A percentile compares a stretch with the other conserved stretches of the same genome.
Evolutionary conservation across 1,140 invertebrate genomes (phyloP).

Genomic region (Sycobia sp.): DNA sequence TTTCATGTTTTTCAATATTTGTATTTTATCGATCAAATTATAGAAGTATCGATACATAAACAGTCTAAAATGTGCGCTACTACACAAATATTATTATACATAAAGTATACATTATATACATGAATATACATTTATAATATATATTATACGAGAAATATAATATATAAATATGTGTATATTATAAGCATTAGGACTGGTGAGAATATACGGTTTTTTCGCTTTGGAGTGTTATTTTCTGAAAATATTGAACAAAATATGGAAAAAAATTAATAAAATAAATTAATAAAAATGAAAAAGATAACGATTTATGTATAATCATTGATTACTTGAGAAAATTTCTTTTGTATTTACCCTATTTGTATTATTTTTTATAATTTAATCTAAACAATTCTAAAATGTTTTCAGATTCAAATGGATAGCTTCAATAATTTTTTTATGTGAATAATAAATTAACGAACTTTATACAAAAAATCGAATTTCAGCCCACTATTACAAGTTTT

Average conservation of each 20-base stretch:
- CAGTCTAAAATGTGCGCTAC: constrained; percentile 63
- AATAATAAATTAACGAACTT: not conserved
- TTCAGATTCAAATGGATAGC: not conserved
- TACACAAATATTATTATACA: constrained; percentile 61
- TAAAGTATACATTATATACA: constrained; percentile 60
- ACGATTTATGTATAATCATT: constrained; percentile 18
- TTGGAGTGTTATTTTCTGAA: constrained; percentile 66
- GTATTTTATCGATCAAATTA: constrained; percentile 63
- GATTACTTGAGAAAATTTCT: not conserved
- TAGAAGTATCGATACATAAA: constrained; percentile 61
- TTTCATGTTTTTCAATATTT: constrained; percentile 64
- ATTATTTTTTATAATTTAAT: not conserved
- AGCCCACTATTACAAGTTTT: too few relatives aligned
- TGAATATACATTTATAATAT: constrained; percentile 60
- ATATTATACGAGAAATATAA: constrained; percentile 52
- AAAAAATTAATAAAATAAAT: constrained; percentile 63
- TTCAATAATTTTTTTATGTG: not conserved
- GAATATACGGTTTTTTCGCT: constrained; percentile 63
- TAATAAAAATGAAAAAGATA: constrained; percentile 52
- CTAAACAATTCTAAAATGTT: not conserved
- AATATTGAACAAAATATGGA: constrained; percentile 64
- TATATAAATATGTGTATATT: constrained; percentile 55
- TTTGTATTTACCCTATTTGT: constrained; percentile 25
- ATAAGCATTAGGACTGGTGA: constrained; percentile 61
- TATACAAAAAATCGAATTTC: too few relatives aligned